Evolutionary conservation across 2,113 vertebrate genomes (phyloP).

Genomic region (Uria lomvia): DNA sequence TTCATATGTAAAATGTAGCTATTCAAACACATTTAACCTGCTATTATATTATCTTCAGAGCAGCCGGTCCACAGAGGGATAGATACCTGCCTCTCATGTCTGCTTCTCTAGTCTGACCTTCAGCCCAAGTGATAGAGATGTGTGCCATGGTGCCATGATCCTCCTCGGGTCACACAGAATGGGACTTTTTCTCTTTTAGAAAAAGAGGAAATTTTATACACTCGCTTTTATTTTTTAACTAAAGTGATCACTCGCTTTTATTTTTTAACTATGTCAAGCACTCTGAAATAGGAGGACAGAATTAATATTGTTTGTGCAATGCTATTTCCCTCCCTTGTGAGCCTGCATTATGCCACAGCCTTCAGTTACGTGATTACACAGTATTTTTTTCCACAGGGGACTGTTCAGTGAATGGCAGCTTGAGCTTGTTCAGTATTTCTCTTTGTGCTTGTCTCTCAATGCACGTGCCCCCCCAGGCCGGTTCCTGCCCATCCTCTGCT

Average conservation of each 20-base stretch:
- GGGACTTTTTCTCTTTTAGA: neutral
- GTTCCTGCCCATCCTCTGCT: neutral
- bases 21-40: neutral
- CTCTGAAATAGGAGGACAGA: neutral
- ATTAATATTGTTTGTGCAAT: neutral
- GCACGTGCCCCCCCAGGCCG: accelerated
- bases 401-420: neutral
- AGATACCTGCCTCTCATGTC: neutral
- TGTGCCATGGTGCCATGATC: neutral
- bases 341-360: neutral
- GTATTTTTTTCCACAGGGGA: neutral
- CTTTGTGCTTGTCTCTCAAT: neutral
- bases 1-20: neutral
- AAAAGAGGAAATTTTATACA: neutral
- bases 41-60: neutral
- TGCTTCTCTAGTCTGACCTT: neutral
- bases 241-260: neutral
- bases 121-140: neutral
- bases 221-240: neutral
- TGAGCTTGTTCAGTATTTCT: neutral
- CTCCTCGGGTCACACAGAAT: neutral
- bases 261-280: neutral
- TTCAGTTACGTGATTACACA: neutral
- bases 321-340: neutral
- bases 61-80: neutral